These are phyloP conservation scores for Phasianus colchicus DNA, from an alignment of 2,113 vertebrate genomes.

Conservation along the genomic window DNA sequence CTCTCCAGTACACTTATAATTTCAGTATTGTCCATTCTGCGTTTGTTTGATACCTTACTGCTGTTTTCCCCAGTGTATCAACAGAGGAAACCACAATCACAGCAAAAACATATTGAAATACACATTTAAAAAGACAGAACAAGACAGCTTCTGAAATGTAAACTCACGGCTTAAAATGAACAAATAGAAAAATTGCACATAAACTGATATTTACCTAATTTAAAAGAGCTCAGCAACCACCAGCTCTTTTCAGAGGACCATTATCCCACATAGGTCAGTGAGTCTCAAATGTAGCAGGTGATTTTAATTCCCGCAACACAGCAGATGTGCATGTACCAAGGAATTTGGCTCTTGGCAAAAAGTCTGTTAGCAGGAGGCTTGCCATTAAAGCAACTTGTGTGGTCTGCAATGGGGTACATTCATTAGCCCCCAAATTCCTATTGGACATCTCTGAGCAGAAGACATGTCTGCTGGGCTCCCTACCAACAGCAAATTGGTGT, in stretches of 20 bases:
- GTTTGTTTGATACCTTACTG: background rate
- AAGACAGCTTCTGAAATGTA: background rate
- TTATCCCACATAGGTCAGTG: background rate
- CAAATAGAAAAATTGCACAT: background rate
- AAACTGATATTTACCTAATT: background rate
- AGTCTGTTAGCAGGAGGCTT: background rate
- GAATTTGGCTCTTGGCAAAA: background rate
- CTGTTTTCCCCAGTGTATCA: background rate
- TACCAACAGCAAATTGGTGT: background rate
- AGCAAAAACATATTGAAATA: background rate
- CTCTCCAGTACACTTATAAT: background rate
- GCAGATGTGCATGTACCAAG: background rate
- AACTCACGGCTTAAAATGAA: background rate
- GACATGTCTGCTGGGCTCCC: background rate
- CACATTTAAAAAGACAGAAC: background rate
- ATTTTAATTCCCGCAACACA: background rate
- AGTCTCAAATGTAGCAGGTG: background rate
- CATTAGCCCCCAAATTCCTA: background rate
- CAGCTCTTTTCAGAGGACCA: background rate
- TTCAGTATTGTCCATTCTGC: background rate
- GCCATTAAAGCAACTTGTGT: background rate
- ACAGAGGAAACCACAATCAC: background rate
- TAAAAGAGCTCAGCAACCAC: background rate
- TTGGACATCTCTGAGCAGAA: fast-evolving
- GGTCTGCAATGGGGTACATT: background rate